Evolutionary conservation across 30 jellyfish, hydroid and myxozoan genomes (phyloP), one percentile per base, ranked within the genome.

Genomic region (Aurelia aurita complex sp. Pacific): DNA sequence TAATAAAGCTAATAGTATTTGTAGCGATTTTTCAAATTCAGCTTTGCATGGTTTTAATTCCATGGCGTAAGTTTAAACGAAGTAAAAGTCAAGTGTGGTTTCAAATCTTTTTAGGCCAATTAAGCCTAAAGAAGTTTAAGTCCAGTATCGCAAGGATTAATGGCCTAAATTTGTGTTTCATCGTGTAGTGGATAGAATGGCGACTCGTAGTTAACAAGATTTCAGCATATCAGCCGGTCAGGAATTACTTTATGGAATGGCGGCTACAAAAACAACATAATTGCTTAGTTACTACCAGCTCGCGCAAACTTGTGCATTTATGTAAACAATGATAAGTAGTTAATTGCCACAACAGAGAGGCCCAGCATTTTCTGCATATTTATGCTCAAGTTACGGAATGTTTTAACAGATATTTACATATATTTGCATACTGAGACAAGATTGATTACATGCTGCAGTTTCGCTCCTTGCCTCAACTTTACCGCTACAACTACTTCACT

Each of bases 261-360:
- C 75, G 75, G 59, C 86, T 54, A 67, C 86, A 76, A 50, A 76
- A 76, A 76, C 86, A 76, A 76, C 74, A n/a, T 40, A 74, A 43
- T 68, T 29, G 51, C 71, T 74, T 32, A 54, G 51, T 29, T 14
- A 61, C 70, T 61, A 5, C 36, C 13, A 38, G 36, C 70, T 61
- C 70, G 32, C 70, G 70, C 35, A 61, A 61, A 61, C 32, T 61
- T 61, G 32, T 23, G 70, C 70, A 61, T 46, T 46, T 46, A 4
- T 46, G 57, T 46, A 46, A 46, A 46, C 57, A 46, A 46, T 14
- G 57, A 4, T 8, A 6, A 46, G 15, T 9, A 46, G 57, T 40
- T 2, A 3, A 40, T 1, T 40, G 9, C 57, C 57, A 46, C 15
- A 46, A 46, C 57, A 46, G 57, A 9, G 14, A 46, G 57, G 2